Evolutionary conservation across 92 coral and sea anemone species (phyloP).

Genomic region (Micromussa lordhowensis): DNA sequence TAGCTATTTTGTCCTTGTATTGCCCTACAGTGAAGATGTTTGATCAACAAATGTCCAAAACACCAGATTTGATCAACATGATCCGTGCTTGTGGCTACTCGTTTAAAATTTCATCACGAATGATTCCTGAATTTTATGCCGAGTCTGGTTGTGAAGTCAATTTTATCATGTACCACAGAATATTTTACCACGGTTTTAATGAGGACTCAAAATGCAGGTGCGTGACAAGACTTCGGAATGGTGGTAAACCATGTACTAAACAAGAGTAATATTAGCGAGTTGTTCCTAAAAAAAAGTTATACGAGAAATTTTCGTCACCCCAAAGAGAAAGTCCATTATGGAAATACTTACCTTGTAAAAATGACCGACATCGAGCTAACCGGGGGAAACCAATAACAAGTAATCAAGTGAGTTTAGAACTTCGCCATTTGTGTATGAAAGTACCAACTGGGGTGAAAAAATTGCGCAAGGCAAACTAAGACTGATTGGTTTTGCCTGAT

Average conservation of each 20-base stretch:
- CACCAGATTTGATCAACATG: neutral
- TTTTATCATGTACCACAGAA: neutral
- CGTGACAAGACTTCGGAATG: neutral
- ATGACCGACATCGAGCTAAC: neutral
- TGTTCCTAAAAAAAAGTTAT: neutral
- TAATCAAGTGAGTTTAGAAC: neutral
- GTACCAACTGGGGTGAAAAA: neutral
- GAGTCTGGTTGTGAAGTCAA: neutral
- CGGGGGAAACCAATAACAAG: neutral
- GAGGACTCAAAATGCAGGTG: neutral
- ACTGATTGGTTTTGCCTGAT: neutral
- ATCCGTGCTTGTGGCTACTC: neutral
- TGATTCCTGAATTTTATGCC: neutral
- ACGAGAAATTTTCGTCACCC: neutral
- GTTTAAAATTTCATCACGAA: neutral
- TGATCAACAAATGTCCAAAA: neutral
- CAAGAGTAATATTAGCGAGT: neutral
- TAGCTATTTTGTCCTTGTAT: neutral
- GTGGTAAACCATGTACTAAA: neutral
- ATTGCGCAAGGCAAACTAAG: neutral
- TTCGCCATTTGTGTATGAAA: neutral
- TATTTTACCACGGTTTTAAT: neutral
- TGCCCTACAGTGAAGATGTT: neutral
- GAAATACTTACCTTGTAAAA: neutral
- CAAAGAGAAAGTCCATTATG: neutral